These are phyloP conservation scores for Lasioglossum calceatum DNA, from an alignment of 2,888 invertebrate species.

Conservation along the genomic window DNA sequence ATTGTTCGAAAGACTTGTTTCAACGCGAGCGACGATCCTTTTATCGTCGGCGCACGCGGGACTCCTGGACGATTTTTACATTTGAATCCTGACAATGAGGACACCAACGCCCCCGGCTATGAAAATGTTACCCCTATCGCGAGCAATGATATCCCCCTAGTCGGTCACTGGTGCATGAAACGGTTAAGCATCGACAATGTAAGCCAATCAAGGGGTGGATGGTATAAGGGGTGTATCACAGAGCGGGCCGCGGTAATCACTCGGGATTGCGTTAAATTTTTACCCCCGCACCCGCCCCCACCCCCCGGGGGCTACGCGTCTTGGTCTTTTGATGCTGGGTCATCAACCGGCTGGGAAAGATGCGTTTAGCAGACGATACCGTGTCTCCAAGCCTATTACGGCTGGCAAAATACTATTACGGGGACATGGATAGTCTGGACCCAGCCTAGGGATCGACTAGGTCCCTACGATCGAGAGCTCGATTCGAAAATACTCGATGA, in stretches of 20 bases:
- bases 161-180: constrained; percentile 84
- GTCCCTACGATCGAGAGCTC: neutral
- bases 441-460: neutral
- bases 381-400: constrained; percentile 17
- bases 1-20: constrained; percentile 24
- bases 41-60: constrained; percentile 33
- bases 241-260: constrained; percentile 81
- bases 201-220: constrained; percentile 83
- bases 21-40: constrained; percentile 20
- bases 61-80: constrained; percentile 66
- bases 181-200: constrained; percentile 84
- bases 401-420: neutral
- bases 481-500: neutral
- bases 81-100: constrained; percentile 73
- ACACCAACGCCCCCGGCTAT: constrained; percentile 69
- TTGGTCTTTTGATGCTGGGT: constrained; percentile 67
- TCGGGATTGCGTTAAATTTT: constrained; percentile 83
- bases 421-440: neutral
- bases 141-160: constrained; percentile 80
- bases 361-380: constrained; percentile 24
- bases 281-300: constrained; percentile 58
- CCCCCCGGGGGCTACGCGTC: constrained; percentile 58
- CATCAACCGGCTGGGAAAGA: constrained; percentile 58
- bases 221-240: constrained; percentile 76
- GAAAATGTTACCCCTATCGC: constrained; percentile 84